Percentiles rank a stretch among this genome's conserved stretches.
These are phyloP conservation scores for Macroglossus sobrinus DNA, from an alignment of 2,113 vertebrate species.

Conservation along the genomic window DNA sequence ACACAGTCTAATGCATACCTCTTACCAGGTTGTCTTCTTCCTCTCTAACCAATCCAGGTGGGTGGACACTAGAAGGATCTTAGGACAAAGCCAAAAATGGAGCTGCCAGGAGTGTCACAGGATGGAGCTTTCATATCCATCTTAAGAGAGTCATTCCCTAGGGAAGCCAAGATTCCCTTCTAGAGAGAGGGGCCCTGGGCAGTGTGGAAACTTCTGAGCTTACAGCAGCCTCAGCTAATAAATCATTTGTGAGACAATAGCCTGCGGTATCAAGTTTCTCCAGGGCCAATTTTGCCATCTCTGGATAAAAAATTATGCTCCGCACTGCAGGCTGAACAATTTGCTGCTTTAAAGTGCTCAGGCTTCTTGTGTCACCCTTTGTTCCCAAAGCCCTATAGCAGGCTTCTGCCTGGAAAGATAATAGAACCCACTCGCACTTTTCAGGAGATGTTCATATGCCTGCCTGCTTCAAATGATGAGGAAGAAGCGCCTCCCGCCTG, in stretches of 20 bases:
- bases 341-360: not conserved
- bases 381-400: not conserved
- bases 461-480: not conserved
- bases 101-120: not conserved
- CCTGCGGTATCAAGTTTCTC: not conserved
- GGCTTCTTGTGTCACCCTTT: not conserved
- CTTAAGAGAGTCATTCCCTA: not conserved
- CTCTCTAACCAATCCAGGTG: not conserved
- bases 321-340: not conserved
- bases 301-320: conserved; percentile 4
- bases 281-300: conserved; percentile 45
- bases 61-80: not conserved
- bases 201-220: not conserved
- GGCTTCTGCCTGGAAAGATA: not conserved
- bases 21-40: not conserved
- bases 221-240: conserved; percentile 54
- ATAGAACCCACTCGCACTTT: not conserved
- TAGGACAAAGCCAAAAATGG: not conserved
- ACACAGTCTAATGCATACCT: not conserved
- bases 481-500: not conserved
- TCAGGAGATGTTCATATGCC: not conserved
- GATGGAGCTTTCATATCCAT: not conserved
- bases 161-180: not conserved
- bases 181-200: not conserved
- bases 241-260: conserved; percentile 32